Conservation (phyloP, 2,797 vertebrate species). For the Pterois miles region DNA sequence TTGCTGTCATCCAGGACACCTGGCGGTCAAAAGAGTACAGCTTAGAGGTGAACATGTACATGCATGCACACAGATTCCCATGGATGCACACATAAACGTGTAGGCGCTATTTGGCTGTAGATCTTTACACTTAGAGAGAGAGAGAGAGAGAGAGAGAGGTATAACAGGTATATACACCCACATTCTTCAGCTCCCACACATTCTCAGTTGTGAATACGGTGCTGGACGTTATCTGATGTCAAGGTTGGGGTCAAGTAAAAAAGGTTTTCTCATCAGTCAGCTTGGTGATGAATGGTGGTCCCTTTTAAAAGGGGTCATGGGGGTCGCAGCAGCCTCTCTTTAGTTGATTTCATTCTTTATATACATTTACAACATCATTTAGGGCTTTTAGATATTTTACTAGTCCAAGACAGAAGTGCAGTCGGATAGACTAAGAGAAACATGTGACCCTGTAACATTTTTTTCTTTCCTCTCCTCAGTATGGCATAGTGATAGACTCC, state of each 20-base stretch:
- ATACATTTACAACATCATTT: background rate
- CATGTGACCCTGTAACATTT: background rate
- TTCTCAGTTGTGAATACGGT: background rate
- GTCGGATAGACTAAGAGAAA: background rate
- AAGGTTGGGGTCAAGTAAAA: background rate
- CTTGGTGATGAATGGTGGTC: background rate
- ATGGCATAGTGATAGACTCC: conserved; percentile 94
- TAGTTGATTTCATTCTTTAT: background rate
- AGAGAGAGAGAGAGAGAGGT: background rate
- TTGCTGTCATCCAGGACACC: conserved; percentile 89
- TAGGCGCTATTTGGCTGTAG: background rate
- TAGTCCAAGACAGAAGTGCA: background rate
- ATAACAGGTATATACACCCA: background rate
- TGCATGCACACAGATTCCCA: background rate
- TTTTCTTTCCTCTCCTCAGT: conserved; percentile 77
- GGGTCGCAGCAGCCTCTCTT: background rate
- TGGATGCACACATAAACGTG: background rate
- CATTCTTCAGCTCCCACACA: background rate
- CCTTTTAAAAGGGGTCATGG: background rate
- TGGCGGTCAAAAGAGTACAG: conserved; percentile 81
- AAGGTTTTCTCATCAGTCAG: background rate
- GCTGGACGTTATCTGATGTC: conserved; percentile 12
- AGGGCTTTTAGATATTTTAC: background rate
- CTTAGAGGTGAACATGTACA: conserved; percentile 84
- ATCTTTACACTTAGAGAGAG: background rate